Evolutionary conservation across 2,888 invertebrate species (phyloP).

Genomic region (Cheilosia soror): DNA sequence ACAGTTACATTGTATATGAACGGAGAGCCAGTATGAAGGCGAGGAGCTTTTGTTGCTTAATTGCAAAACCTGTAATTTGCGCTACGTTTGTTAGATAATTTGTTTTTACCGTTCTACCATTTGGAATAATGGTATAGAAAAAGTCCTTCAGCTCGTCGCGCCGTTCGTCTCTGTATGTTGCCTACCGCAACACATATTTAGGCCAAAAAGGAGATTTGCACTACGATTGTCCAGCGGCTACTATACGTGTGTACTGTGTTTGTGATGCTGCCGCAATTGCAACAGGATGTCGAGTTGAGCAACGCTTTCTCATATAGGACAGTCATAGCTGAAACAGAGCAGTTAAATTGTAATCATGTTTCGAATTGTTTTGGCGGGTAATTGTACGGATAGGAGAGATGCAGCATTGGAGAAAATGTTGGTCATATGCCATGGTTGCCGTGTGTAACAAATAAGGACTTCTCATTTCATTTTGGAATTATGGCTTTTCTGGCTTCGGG

Average conservation of each 20-base stretch:
- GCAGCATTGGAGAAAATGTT: conserved; percentile 20
- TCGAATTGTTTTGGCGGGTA: conserved; percentile 73
- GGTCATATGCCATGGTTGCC: conserved; percentile 55
- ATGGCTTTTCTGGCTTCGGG: neutral
- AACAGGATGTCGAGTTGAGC: conserved; percentile 52
- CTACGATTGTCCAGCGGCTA: conserved; percentile 64
- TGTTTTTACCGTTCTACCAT: conserved; percentile 73
- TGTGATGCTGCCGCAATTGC: conserved; percentile 20
- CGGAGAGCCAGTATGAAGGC: conserved; percentile 29
- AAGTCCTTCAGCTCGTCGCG: conserved; percentile 25
- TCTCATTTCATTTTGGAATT: conserved; percentile 43
- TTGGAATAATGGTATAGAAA: conserved; percentile 12
- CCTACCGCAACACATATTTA: conserved; percentile 64
- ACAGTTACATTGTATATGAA: neutral
- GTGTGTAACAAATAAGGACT: conserved; percentile 24
- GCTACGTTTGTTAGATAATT: conserved; percentile 76
- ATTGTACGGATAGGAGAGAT: conserved; percentile 37
- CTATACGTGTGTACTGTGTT: no score
- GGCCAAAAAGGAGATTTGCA: conserved; percentile 71
- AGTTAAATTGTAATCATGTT: conserved; percentile 70
- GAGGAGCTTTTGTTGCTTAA: conserved; percentile 69
- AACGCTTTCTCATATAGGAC: conserved; percentile 2
- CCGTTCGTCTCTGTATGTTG: neutral
- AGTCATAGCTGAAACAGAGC: conserved; percentile 32
- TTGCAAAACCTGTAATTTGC: conserved; percentile 75